A percentile compares a stretch with the other conserved stretches of the same genome.
phyloP scores from a whole-genome alignment of 2,797 vertebrate genomes.

The Schizothorax lantsangensis region DNA sequence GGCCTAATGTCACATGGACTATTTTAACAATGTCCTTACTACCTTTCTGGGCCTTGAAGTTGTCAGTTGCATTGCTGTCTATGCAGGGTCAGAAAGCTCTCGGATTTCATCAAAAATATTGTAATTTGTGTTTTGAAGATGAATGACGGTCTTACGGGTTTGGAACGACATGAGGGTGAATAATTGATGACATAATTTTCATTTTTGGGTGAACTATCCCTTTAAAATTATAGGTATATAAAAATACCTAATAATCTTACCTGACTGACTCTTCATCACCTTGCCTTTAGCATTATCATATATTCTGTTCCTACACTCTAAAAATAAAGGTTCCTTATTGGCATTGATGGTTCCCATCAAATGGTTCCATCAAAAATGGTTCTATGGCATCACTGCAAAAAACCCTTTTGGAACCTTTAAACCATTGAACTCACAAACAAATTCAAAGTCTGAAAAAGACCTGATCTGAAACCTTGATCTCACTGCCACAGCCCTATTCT shows the following conservation, averaged over 20 bases:
- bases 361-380: not conserved
- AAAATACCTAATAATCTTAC: not conserved
- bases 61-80: too few species aligned
- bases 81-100: too few species aligned
- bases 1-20: too few species aligned
- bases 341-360: not conserved
- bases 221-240: not conserved
- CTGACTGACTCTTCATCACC: not conserved
- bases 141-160: not conserved
- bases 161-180: not conserved
- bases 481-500: not conserved
- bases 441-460: constrained; percentile 5
- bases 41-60: too few species aligned
- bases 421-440: not conserved
- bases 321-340: not conserved
- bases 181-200: not conserved
- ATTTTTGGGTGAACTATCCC: not conserved
- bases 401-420: not conserved
- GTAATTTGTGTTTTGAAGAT: not conserved
- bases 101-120: not conserved
- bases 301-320: not conserved
- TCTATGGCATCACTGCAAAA: not conserved
- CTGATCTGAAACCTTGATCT: constrained; percentile 32
- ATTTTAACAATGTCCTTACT: too few species aligned
- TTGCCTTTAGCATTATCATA: constrained; percentile 3